phyloP scores from a whole-genome alignment of 2,797 vertebrate species.

The Rhabdomys pumilio region DNA sequence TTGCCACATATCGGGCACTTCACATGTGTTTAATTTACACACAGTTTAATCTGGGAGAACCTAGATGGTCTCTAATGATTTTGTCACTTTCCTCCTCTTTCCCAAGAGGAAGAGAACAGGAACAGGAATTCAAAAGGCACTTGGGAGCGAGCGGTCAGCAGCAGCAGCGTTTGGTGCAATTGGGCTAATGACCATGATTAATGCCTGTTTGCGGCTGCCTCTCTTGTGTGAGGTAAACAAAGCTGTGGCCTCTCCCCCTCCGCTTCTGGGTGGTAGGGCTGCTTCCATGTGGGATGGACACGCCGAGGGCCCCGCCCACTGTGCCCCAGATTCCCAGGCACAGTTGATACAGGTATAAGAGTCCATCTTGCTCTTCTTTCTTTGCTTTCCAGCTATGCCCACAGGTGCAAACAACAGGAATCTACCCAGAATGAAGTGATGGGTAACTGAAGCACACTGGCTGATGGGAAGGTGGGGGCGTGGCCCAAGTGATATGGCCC shows the following conservation, averaged over 20 bases:
- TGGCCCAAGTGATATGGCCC: background rate
- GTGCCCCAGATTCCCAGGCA: background rate
- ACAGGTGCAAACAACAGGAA: no score
- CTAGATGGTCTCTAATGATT: constrained; percentile 81
- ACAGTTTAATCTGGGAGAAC: constrained; percentile 85
- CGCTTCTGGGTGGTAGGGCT: constrained; percentile 27
- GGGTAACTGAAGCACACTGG: background rate
- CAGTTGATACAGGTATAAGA: no score
- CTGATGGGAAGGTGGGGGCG: background rate
- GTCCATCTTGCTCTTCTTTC: background rate
- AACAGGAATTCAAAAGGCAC: constrained; percentile 12
- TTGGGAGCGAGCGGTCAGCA: constrained; percentile 79
- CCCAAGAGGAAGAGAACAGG: constrained; percentile 74
- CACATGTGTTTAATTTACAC: constrained; percentile 89
- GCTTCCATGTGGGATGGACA: constrained; percentile 56
- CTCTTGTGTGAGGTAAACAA: constrained; percentile 73
- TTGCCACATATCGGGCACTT: constrained; percentile 88
- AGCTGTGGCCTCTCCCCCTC: constrained; percentile 75
- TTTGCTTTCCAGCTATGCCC: background rate
- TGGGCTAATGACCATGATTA: constrained; percentile 80
- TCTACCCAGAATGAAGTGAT: background rate
- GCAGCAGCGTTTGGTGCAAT: constrained; percentile 43
- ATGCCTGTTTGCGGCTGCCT: constrained; percentile 68
- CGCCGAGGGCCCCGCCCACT: background rate
- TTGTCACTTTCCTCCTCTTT: constrained; percentile 66